A percentile compares a stretch with the other conserved stretches of the same genome.
Evolutionary conservation across 2,888 invertebrate species (phyloP).

Genomic region (Tuta absoluta): DNA sequence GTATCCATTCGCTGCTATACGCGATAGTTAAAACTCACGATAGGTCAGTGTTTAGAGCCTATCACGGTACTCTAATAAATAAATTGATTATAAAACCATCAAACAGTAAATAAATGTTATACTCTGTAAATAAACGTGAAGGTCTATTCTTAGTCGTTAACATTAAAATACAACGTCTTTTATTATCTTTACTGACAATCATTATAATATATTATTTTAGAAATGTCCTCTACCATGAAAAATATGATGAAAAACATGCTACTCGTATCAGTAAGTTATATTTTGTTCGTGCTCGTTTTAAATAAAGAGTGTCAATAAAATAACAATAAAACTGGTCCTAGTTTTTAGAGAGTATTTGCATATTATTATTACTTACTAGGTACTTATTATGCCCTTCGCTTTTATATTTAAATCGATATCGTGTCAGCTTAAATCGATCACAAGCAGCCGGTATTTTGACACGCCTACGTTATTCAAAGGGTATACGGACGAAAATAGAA

Average conservation of each 20-base stretch:
- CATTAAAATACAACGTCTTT: neutral
- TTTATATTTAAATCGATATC: neutral
- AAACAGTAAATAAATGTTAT: neutral
- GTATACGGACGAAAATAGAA: constrained; percentile 3
- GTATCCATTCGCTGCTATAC: too few relatives aligned
- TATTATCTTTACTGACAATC: neutral
- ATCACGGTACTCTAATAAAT: too few relatives aligned
- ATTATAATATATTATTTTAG: neutral
- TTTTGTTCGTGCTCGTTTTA: too few relatives aligned
- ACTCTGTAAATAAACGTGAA: constrained; percentile 5
- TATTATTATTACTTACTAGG: too few relatives aligned
- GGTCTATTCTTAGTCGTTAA: neutral
- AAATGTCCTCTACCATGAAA: neutral
- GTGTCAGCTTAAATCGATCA: constrained; percentile 6
- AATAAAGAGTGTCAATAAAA: too few relatives aligned
- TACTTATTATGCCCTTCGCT: neutral
- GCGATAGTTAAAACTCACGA: too few relatives aligned
- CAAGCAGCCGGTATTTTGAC: constrained; percentile 5
- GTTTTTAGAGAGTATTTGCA: too few relatives aligned
- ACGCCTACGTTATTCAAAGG: constrained; percentile 14
- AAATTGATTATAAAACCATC: neutral
- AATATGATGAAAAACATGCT: too few relatives aligned
- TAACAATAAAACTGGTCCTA: too few relatives aligned
- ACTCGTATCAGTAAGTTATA: too few relatives aligned
- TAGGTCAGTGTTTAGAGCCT: too few relatives aligned